Base-by-base conservation (phyloP, 2,797 vertebrate species). In the Hydrolagus colliei region DNA sequence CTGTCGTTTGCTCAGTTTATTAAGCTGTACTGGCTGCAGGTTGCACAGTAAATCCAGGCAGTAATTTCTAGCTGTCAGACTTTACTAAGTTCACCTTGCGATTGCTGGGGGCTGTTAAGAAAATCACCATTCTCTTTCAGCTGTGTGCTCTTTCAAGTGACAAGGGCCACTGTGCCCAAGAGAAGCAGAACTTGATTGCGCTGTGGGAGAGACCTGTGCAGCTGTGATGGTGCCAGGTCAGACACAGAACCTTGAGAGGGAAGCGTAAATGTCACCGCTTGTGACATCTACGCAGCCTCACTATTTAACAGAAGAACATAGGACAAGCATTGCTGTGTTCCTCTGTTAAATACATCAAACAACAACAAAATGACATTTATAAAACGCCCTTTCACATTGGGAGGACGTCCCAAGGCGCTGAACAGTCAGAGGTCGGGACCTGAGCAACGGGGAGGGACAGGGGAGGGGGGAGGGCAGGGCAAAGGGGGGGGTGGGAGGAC, bases 1-100 rank as follows among this genome's bases (percentile, higher is more conserved):
- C 9, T 59, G n/a, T 18, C 61, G 14, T 59, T n/a, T n/a, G 52
- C 75, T 77, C 75, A 77, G 41, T 61, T 77, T 77, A 77, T 61
- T 77, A 77, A 61, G 75, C 75, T 61, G 75, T 59, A 59, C 20
- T 77, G 59, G 41, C 61, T 59, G 52, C 52, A 77, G 75, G 75
- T 77, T 59, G 61, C 14, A 61, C 52, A 12, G 75, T 61, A 77
- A 77, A 77, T 76, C 59, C 4, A 1, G 41, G 41, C 41, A 76
- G 74, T 76, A 35, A 59, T 76, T 76, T 20, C 59, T 35, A 59
- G 74, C 74, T 59, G 18, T n/a, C 74, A 59, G 74, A 59, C 35
- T 76, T 52, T 52, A 52, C 41, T 52, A 52, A 52, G 41, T 16
- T 76, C 41, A n/a, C 8, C 32, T 6, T 0, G 5, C 16, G 13